Base-by-base conservation (phyloP, 2,888 invertebrate genomes). In the Monopis laevigella region DNA sequence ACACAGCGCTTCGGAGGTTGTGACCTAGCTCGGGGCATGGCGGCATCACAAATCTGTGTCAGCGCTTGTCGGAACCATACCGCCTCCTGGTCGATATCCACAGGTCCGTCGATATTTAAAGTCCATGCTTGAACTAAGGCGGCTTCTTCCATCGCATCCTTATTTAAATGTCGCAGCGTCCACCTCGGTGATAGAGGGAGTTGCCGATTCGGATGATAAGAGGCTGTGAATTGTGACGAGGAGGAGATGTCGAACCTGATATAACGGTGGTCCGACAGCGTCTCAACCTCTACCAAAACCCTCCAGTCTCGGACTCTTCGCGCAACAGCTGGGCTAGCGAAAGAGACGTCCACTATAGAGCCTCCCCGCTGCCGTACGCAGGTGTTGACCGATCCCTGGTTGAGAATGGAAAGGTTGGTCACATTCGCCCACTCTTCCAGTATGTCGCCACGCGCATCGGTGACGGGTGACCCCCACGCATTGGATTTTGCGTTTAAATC, bases 361-460 rank as follows among this genome's bases (percentile, higher is more conserved):
- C 44, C 48, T 1, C 54, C 51, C 13, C 43, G 32, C 6, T 29
- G 41, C 4, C 50, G 46, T 13, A 52, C 48, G n/a, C 48, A 53
- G 0, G 52, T 52, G 28, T 41, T 21, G 1, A 40, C 40, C 2
- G 44, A 41, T 0, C 51, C 52, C 7, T 29, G 34, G 27, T 52
- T 52, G 0, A 46, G 5, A 1, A 48, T 8, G 0, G 30, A 2
- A 0, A 53, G 44, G 0, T 46, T 50, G 2, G 29, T 26, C 1
- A 16, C n/a, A 11, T 24, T 8, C 0, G 39, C 43, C 51, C 51
- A 51, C 1, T 43, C 46, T 14, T 46, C 48, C 1, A 51, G 24
- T 0, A 18, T 16, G 7, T 28, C 27, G 1, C 50, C 52, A 0
- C 45, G 43, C 1, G 42, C 45, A 41, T 45, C 36, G 6, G 46